Base-by-base conservation (phyloP, 2,113 vertebrate genomes). In the Labeo rohita region DNA sequence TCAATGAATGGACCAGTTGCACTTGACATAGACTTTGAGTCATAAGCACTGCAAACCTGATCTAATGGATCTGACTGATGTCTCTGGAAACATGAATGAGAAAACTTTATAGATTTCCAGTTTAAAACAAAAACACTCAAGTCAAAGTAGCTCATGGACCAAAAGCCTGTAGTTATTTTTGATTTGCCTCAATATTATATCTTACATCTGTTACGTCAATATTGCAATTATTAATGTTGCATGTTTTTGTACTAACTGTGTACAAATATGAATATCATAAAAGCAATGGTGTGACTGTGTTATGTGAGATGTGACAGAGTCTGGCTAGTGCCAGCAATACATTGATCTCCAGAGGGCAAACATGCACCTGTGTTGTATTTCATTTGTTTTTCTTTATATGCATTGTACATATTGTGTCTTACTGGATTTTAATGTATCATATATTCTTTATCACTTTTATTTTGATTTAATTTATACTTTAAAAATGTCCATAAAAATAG, bases 1-100 rank as follows among this genome's bases (percentile, higher is more conserved):
- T 88, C 94, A 0, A 90, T 95, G 84, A 92, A 87, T 76, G 93
- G 93, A 8, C 94, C 93, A 43, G 6, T 94, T 54, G 92, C 94
- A 54, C 80, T 93, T 70, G 93, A 91, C 59, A 90, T 94, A 82
- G 59, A 79, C 74, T 34, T 13, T 47, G 54, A 36, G 4, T 16
- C 3, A 47, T n/a, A 96, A 92, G n/a, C 72, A 96, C 8, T 1
- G 2, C 6, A 76, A 52, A 7, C 23, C 74, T 52, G 23, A 76
- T 10, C 6, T 9, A 76, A 76, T 28, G 45, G n/a, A 76, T 76
- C n/a, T 52, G 47, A 76, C 3, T 76, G 16, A 72, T 10, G 8
- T 43, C 16, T 0, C 0, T 36, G 18, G 36, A 5, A 43, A 10
- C 15, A 21, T 18, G 34, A 70, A 70, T 9, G 15, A 70, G 36